Percentiles rank a stretch among this genome's conserved stretches.
These are phyloP conservation scores for Triplophysa rosa DNA, from an alignment of 2,113 vertebrate species.

Conservation along the genomic window DNA sequence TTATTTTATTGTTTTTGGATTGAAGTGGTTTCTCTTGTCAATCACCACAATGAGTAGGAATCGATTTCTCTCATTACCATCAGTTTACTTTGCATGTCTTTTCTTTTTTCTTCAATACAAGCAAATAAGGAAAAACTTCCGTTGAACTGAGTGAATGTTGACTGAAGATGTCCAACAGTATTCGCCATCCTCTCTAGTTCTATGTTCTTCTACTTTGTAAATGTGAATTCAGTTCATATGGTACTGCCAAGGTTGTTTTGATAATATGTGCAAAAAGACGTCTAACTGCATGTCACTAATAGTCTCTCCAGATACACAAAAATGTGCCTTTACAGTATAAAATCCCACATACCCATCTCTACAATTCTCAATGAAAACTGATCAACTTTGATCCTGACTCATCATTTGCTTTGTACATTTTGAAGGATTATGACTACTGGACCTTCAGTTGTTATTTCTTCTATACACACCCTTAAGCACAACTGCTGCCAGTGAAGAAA, in stretches of 20 bases:
- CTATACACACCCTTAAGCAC: slow-evolving; percentile 4
- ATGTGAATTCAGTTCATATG: slow-evolving; percentile 45
- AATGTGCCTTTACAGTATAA: slow-evolving; percentile 65
- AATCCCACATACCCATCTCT: background rate
- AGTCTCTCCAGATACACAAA: slow-evolving; percentile 31
- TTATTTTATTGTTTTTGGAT: slow-evolving; percentile 58
- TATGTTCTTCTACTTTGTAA: slow-evolving; percentile 35
- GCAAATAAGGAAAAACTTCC: slow-evolving; percentile 51
- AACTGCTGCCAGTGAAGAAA: slow-evolving; percentile 9
- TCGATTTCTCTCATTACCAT: slow-evolving; percentile 57
- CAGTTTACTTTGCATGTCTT: slow-evolving; percentile 64
- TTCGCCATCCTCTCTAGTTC: slow-evolving; percentile 42
- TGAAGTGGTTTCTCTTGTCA: slow-evolving; percentile 52
- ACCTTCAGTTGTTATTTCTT: background rate
- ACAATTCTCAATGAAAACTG: slow-evolving; percentile 1
- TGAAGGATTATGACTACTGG: slow-evolving; percentile 20
- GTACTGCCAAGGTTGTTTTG: slow-evolving; percentile 42
- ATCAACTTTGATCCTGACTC: background rate
- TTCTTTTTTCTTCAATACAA: slow-evolving; percentile 31
- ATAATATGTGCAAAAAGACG: slow-evolving; percentile 21
- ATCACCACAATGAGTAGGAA: slow-evolving; percentile 58
- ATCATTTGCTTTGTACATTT: background rate
- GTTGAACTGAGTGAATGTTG: slow-evolving; percentile 52
- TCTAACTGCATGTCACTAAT: slow-evolving; percentile 40
- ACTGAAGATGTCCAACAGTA: slow-evolving; percentile 51